Base-by-base conservation (phyloP, 2,113 vertebrate genomes). In the Martes martes region DNA sequence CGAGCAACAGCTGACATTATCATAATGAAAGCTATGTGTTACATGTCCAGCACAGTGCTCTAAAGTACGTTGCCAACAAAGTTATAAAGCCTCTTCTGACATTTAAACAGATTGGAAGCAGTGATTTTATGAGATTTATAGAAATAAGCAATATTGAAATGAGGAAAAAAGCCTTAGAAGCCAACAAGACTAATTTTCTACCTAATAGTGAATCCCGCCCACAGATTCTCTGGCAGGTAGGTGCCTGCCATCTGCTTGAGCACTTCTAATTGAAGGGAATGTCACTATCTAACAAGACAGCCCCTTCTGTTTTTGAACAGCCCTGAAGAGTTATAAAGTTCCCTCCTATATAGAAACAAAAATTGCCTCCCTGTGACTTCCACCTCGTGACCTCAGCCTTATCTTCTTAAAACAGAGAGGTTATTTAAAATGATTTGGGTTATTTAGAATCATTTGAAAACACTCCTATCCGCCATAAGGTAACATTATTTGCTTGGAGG, bases 301-400 rank as follows among this genome's bases (percentile, higher is more conserved):
- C 80, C 89, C 23, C 14, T 69, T 71, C 93, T 96, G 88, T 50
- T 89, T 95, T 61, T 78, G 61, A 91, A 65, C 57, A 88, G n/a
- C 57, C 10, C 15, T 33, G 55, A 74, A 61, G 84, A 39, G 4
- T 76, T 71, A 55, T 8, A 65, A 89, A 69, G 33, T 74, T 91
- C 26, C n/a, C 85, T 83, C 45, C 81, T 23, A 23, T 9, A 55
- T 3, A 76, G 52, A 97, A 94, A 8, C 23, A 23, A 86, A 89
- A 92, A 50, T 15, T 91, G 50, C 65, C 11, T 86, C 36, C 63
- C 15, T 85, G 4, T 33, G 79, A 79, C 67, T 73, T 89, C 71
- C 45, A 59, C 81, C 79, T 85, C 59, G 47, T 67, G 26, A 10
- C 52, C 80, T 63, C 67, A 91, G 36, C 10, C 36, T 93, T 24